A percentile compares a stretch with the other conserved stretches of the same genome.
Conservation (phyloP, 2,113 vertebrate genomes). For the Rostratula benghalensis region DNA sequence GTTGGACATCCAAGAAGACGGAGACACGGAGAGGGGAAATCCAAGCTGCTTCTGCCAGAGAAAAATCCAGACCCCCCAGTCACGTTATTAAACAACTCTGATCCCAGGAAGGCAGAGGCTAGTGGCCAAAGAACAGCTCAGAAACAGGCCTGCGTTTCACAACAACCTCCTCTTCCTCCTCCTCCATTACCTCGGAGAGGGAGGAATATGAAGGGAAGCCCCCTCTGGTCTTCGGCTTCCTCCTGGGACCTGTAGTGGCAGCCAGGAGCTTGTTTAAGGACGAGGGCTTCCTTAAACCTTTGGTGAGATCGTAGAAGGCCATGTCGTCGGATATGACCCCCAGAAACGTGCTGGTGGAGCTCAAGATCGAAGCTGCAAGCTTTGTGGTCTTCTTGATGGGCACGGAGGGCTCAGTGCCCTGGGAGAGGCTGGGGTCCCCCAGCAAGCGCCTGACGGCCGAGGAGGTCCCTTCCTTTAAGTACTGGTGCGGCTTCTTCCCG, state of each 20-base stretch:
- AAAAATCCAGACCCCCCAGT: not conserved
- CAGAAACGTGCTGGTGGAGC: slow-evolving; percentile 79
- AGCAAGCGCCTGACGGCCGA: slow-evolving; percentile 75
- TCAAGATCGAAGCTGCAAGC: slow-evolving; percentile 77
- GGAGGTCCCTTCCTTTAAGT: slow-evolving; percentile 76
- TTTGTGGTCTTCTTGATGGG: slow-evolving; percentile 72
- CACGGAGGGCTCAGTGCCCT: not conserved
- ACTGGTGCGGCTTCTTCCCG: slow-evolving; percentile 88
- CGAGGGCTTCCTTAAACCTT: slow-evolving; percentile 76
- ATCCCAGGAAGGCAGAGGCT: not conserved
- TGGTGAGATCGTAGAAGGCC: slow-evolving; percentile 80
- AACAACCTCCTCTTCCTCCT: slow-evolving; percentile 52
- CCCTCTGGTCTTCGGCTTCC: slow-evolving; percentile 80
- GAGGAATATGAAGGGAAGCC: slow-evolving; percentile 72
- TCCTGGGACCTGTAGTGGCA: slow-evolving; percentile 73
- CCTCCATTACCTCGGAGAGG: slow-evolving; percentile 38
- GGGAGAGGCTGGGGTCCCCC: slow-evolving; percentile 71
- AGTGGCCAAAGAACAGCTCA: slow-evolving; percentile 71
- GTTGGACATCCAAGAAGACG: not conserved
- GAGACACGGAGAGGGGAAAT: not conserved
- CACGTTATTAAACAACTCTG: not conserved
- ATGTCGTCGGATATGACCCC: slow-evolving; percentile 80
- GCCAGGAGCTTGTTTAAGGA: slow-evolving; percentile 86
- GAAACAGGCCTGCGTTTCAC: slow-evolving; percentile 57
- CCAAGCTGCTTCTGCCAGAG: not conserved